Conservation (phyloP, 2,797 vertebrate genomes). For the Eulemur coronatus region DNA sequence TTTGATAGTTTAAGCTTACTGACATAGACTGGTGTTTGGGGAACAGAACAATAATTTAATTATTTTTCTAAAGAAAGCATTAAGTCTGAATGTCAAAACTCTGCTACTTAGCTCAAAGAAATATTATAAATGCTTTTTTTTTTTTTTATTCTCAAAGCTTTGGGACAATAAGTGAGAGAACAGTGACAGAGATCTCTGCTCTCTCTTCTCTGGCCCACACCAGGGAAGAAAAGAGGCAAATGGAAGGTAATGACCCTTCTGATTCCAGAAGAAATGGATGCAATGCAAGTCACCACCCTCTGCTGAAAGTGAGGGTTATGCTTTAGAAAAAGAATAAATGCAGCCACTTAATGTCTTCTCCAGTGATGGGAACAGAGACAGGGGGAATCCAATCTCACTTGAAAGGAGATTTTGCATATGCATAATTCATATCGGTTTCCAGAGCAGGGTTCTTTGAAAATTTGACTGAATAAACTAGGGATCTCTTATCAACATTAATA, state of each 20-base stretch:
- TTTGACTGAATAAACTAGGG: not conserved
- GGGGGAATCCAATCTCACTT: not conserved
- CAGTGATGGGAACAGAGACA: not conserved
- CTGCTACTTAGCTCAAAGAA: not conserved
- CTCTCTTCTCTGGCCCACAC: not conserved
- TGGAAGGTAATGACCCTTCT: not conserved
- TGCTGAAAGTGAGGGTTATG: not conserved
- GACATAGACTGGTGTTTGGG: not conserved
- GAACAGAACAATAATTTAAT: constrained; percentile 14
- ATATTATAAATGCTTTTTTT: not conserved
- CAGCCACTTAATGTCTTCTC: not conserved
- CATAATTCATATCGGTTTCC: not conserved
- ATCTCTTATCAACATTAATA: not conserved
- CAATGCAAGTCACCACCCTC: not conserved
- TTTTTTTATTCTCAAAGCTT: not conserved
- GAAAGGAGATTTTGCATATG: not conserved
- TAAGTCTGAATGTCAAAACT: not conserved
- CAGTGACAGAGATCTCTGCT: not conserved
- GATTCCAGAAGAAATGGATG: not conserved
- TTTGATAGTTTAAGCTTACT: not conserved
- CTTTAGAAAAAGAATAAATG: not conserved
- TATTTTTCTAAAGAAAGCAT: constrained; percentile 34
- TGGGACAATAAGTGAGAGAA: not conserved
- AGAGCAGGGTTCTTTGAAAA: not conserved
- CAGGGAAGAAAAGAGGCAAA: not conserved